A percentile compares a stretch with the other conserved stretches of the same genome.
phyloP scores from a whole-genome alignment of 2,113 vertebrate species.

The Anhinga rufa region DNA sequence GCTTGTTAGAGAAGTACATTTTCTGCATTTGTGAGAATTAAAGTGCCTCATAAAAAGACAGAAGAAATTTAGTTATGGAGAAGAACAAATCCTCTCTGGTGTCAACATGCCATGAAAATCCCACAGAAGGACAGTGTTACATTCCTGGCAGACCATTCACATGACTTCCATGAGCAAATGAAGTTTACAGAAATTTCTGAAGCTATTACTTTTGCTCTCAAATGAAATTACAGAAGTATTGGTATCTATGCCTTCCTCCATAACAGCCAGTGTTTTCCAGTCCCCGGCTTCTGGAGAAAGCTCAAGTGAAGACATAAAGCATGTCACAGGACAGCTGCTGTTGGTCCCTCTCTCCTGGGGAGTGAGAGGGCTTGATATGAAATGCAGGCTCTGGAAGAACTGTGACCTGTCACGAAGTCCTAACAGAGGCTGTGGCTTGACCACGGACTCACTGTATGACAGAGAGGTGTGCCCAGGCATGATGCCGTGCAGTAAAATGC shows the following conservation, averaged over 20 bases:
- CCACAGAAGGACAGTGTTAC: not conserved
- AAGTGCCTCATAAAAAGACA: not conserved
- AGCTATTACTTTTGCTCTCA: not conserved
- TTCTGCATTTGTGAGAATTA: not conserved
- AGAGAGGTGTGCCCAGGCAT: not conserved
- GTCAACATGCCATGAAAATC: not conserved
- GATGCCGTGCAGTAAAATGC: not conserved
- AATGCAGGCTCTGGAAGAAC: not conserved
- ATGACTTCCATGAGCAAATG: not conserved
- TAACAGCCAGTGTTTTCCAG: not conserved
- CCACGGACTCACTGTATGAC: not conserved
- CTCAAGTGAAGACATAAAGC: not conserved
- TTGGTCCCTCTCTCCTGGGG: not conserved
- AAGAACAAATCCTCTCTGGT: not conserved
- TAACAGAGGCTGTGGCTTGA: not conserved
- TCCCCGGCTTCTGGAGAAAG: not conserved
- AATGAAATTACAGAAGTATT: not conserved
- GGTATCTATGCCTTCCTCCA: not conserved
- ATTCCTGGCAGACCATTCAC: not conserved
- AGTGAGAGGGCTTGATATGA: not conserved
- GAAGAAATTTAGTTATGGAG: not conserved
- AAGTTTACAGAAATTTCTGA: not conserved
- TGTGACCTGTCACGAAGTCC: not conserved
- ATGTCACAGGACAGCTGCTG: not conserved
- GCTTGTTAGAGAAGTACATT: not conserved